phyloP scores from a whole-genome alignment of 2,888 invertebrate genomes.

The Callosobruchus maculatus region DNA sequence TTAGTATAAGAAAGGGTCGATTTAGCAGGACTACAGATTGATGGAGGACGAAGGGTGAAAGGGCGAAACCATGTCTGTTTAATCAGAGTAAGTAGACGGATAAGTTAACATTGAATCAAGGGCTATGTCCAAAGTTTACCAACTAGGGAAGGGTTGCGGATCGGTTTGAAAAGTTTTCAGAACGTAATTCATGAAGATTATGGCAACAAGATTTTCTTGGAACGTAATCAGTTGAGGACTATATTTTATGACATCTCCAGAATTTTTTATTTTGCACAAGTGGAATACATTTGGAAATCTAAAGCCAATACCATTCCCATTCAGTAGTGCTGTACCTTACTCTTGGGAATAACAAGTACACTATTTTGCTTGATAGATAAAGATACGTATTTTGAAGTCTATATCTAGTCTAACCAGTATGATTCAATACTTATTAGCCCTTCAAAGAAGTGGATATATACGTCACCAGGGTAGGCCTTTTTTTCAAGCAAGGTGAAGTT shows the following conservation, averaged over 20 bases:
- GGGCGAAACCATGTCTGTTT: not conserved
- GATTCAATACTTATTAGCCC: no score
- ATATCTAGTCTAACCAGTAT: no score
- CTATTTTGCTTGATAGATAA: no score
- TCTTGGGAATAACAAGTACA: no score
- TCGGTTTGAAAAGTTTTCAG: not conserved
- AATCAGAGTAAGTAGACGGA: not conserved
- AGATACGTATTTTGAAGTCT: no score
- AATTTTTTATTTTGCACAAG: not conserved
- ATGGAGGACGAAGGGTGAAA: not conserved
- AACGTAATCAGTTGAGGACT: not conserved
- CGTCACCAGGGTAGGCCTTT: no score
- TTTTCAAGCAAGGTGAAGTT: no score
- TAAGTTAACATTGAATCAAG: not conserved
- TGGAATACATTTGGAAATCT: no score
- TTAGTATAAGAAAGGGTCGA: not conserved
- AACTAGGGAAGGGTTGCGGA: not conserved
- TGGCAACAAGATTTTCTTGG: not conserved
- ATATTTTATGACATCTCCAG: not conserved
- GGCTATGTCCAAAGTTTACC: not conserved
- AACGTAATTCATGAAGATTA: not conserved
- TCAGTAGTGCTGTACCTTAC: no score
- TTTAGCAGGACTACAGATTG: not conserved
- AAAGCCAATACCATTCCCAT: no score
- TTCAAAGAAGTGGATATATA: no score